These are phyloP conservation scores for Cacatua alba DNA, from an alignment of 2,113 vertebrate species.

Conservation along the genomic window DNA sequence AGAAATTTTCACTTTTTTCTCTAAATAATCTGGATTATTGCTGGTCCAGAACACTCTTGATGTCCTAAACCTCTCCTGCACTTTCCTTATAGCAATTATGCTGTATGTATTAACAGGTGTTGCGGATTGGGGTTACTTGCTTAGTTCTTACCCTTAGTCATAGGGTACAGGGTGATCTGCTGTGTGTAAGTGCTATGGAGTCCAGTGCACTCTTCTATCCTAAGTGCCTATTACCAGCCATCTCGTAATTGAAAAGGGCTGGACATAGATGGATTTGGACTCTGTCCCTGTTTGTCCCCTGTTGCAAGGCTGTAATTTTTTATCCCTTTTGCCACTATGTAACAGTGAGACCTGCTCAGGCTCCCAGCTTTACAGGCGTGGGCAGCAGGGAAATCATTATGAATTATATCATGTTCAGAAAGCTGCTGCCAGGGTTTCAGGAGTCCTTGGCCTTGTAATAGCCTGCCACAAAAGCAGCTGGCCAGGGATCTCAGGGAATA, in stretches of 20 bases:
- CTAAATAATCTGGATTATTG: not conserved
- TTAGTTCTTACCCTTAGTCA: not conserved
- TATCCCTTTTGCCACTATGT: not conserved
- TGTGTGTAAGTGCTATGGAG: not conserved
- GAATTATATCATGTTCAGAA: not conserved
- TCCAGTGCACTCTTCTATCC: not conserved
- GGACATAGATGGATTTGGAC: not conserved
- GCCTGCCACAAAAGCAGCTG: conserved; percentile 24
- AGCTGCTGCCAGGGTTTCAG: not conserved
- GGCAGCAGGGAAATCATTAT: not conserved
- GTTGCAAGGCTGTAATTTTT: not conserved
- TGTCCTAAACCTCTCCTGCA: not conserved
- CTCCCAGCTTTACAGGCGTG: not conserved
- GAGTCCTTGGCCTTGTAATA: not conserved
- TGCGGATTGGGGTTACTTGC: not conserved
- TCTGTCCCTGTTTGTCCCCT: not conserved
- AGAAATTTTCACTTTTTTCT: not conserved
- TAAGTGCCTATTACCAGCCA: not conserved
- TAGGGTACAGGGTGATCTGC: not conserved
- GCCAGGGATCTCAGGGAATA: not conserved
- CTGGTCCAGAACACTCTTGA: not conserved
- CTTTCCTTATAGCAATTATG: not conserved
- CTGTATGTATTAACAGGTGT: not conserved
- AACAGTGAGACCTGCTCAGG: not conserved
- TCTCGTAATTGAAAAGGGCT: not conserved